Base-by-base conservation (phyloP, 2,113 vertebrate species). In the Riparia riparia region DNA sequence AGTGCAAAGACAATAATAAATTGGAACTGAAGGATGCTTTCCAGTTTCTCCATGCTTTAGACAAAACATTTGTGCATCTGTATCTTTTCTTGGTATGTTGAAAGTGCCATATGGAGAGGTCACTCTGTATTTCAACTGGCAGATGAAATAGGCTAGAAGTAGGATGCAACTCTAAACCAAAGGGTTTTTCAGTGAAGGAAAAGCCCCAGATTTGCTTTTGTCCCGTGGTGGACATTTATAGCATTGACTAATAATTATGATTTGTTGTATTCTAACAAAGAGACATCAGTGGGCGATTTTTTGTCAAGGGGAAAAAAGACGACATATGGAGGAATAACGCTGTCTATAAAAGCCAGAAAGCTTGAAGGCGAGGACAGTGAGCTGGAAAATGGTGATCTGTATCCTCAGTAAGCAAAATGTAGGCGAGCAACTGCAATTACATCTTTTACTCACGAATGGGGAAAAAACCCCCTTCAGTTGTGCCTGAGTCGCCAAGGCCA, bases 91-190 rank as follows among this genome's bases (percentile, higher is more conserved):
- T 41, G 14, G 2, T 91, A 37, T 74, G 72, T 90, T 88, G 65
- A 13, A 87, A 78, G 51, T 82, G 51, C 93, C 90, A 83, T 95
- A 82, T 92, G 94, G 94, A 91, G 65, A 82, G 80, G 89, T 94
- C 89, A 64, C 37, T 80, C 66, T 80, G 2, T 66, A 26, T 92
- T 95, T 94, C 73, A 56, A 8, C 39, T 89, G 80, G 51, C 51
- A 86, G 76, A 73, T 78, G 51, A 92, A 93, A 37, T 63, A 81
- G 56, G 72, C 51, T 58, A 17, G 47, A 84, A 86, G 76, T 37
- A 83, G 91, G 64, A 92, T 89, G 71, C 44, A 28, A 25, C 25
- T 83, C 51, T 63, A 42, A 89, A 92, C 58, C 69, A 71, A 78
- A 53, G 53, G 25, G 10, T 6, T 95, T 92, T 84, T 79, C 28